These are phyloP conservation scores for Aythya baeri DNA, from an alignment of 2,113 vertebrate species.

Conservation along the genomic window DNA sequence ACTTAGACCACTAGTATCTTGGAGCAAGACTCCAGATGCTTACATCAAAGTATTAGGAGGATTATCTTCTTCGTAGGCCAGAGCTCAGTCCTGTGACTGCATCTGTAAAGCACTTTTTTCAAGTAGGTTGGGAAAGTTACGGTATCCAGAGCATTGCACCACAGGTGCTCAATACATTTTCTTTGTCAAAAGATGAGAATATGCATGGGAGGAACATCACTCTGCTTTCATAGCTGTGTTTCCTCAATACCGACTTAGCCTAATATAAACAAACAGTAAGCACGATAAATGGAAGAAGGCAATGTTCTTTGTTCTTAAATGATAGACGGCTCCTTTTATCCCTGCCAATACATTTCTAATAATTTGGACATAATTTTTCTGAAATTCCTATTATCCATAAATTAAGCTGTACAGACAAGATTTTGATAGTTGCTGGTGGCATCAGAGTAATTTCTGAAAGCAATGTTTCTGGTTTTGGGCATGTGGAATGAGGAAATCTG, in stretches of 20 bases:
- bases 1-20: not conserved
- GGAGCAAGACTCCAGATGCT: not conserved
- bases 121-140: not conserved
- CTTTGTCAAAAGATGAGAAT: not conserved
- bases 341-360: not conserved
- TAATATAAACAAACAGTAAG: not conserved
- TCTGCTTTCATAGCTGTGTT: not conserved
- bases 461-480: not conserved
- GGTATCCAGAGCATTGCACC: not conserved
- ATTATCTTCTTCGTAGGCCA: not conserved
- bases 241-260: not conserved
- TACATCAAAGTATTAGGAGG: not conserved
- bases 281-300: not conserved
- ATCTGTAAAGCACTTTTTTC: not conserved
- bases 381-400: not conserved
- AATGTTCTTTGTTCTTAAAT: not conserved
- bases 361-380: not conserved
- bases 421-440: not conserved
- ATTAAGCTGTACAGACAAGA: not conserved
- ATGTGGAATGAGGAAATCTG: not conserved
- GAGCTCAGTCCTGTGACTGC: not conserved
- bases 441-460: not conserved
- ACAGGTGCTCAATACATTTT: not conserved
- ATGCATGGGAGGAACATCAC: fast-evolving
- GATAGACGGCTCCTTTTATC: not conserved